A percentile compares a stretch with the other conserved stretches of the same genome.
Conservation (phyloP, 2,888 invertebrate species). For the Phengaris arion region DNA sequence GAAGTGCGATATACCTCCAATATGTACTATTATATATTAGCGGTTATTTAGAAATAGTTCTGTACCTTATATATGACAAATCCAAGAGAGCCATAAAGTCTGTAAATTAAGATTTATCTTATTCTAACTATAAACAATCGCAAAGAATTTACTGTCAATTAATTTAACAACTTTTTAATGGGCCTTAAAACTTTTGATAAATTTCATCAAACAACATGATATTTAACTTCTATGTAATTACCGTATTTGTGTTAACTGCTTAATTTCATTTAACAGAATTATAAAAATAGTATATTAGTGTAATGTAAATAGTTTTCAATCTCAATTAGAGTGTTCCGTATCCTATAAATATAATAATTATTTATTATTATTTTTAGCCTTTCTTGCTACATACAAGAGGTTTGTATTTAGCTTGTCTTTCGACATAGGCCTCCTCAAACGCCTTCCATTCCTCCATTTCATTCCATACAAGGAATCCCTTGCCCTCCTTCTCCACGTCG, state of each 20-base stretch:
- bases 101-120: neutral
- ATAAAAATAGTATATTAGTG: too few species aligned
- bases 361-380: too few species aligned
- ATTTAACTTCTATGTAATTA: neutral
- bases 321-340: too few species aligned
- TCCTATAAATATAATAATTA: too few species aligned
- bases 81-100: neutral
- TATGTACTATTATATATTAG: neutral
- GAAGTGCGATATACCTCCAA: neutral
- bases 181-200: neutral
- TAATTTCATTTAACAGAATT: neutral
- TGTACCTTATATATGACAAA: neutral
- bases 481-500: too few species aligned
- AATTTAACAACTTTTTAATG: neutral
- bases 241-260: constrained; percentile 6
- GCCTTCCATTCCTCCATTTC: too few species aligned
- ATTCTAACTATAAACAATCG: neutral
- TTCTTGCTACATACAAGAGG: too few species aligned
- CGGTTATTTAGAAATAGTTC: neutral
- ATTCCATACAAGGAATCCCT: too few species aligned
- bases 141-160: neutral
- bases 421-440: too few species aligned
- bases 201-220: constrained; percentile 6
- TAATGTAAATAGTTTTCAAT: too few species aligned
- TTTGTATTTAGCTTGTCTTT: too few species aligned